Evolutionary conservation across 2,113 vertebrate species (phyloP), one percentile per base, ranked within the genome.

Genomic region (Crocuta crocuta): DNA sequence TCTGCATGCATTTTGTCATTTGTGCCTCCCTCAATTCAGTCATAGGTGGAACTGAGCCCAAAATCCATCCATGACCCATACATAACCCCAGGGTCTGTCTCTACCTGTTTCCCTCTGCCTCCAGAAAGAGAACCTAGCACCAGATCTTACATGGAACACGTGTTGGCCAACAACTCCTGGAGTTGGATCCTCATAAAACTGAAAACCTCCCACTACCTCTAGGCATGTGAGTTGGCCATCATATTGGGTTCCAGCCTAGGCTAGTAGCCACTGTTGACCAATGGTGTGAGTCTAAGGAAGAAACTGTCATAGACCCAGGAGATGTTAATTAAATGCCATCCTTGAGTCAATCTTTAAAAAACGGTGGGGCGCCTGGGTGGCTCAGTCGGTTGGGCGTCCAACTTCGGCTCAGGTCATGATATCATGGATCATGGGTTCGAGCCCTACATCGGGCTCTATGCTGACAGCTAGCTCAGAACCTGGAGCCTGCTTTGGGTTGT

Each of bases 141-240:
- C 80, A 24, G 74, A 53, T 5, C 23, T 33, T 17, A 35, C 16
- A 58, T 21, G 63, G 80, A 85, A 68, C 13, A 86, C 39, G 48
- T 53, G 50, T 10, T 13, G 6, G 53, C 5, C 4, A 73, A 35
- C 10, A 92, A 9, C 43, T 79, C 9, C n/a, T 84, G 43, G 31
- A 66, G 19, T 8, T 0, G 0, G 68, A 39, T 35, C 53, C 12
- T 31, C 65, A 31, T 1, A n/a, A 1, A 63, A 45, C 3, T 19
- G 71, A 95, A 50, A 13, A 12, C 9, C 16, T 66, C 65, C 79
- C 35, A 65, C 33, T 43, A 39, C 24, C 21, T 61, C 26, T 21
- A 23, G 39, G 50, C 83, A 35, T n/a, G 33, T 33, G 6, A 24
- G 16, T 19, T 5, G 13, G 24, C 16, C 55, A 91, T 31, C 13